Conservation (phyloP, 1,140 invertebrate genomes). For the Neelides sp. region DNA sequence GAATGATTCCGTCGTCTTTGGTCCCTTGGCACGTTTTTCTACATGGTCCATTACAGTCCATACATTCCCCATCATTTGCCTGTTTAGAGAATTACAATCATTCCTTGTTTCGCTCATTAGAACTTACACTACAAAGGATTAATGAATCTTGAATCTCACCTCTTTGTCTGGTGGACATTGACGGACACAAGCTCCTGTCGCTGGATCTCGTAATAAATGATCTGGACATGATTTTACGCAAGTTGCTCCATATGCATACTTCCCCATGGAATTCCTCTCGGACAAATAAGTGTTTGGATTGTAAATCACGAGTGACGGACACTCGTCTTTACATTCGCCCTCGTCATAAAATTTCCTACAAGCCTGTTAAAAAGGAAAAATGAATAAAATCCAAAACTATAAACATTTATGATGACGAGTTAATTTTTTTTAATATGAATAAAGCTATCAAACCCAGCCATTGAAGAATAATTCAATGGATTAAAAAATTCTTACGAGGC, state of each 20-base stretch:
- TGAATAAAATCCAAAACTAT: conserved; percentile 3
- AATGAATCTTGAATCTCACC: too few species aligned
- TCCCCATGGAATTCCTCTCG: conserved; percentile 81
- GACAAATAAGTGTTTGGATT: conserved; percentile 80
- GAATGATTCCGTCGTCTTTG: conserved; percentile 45
- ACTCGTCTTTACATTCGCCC: conserved; percentile 86
- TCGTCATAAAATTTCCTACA: conserved; percentile 93
- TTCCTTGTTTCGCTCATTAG: too few species aligned
- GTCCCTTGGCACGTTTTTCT: conserved; percentile 75
- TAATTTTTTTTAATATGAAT: too few species aligned
- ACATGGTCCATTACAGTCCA: conserved; percentile 85
- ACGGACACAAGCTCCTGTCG: conserved; percentile 77
- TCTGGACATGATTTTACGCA: conserved; percentile 91
- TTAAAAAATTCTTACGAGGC: conserved; percentile 63
- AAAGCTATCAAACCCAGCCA: conserved; percentile 2
- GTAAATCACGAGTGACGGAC: conserved; percentile 84
- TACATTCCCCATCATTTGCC: conserved; percentile 74
- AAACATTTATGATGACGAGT: not conserved
- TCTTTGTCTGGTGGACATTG: conserved; percentile 80
- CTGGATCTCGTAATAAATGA: conserved; percentile 68
- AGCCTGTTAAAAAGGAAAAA: conserved; percentile 43
- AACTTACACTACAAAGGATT: too few species aligned
- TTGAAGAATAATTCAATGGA: too few species aligned
- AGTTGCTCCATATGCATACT: conserved; percentile 90
- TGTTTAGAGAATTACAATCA: conserved; percentile 26